Evolutionary conservation across 1,140 invertebrate genomes (phyloP).

Genomic region (Chironomus tepperi): DNA sequence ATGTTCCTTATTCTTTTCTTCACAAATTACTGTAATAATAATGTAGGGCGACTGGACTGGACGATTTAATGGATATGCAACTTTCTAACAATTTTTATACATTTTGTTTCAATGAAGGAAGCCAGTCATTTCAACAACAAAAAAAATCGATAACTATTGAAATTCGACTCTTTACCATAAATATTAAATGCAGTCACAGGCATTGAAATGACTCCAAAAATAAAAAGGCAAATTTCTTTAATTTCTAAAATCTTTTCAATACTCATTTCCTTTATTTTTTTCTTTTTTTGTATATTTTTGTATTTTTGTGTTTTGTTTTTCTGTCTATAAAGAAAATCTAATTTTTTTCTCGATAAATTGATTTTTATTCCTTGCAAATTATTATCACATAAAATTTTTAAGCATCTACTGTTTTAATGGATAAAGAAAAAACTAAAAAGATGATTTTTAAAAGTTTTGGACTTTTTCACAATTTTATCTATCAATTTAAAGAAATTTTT

Average conservation of each 20-base stretch:
- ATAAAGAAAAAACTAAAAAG: too few relatives aligned
- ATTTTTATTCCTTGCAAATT: neutral
- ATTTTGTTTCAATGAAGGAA: neutral
- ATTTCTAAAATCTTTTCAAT: neutral
- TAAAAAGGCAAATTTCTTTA: neutral
- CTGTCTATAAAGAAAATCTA: neutral
- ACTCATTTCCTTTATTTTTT: neutral
- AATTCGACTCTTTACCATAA: neutral
- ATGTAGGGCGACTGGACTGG: too few relatives aligned
- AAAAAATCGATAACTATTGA: neutral
- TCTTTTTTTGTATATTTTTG: too few relatives aligned
- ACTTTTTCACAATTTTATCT: too few relatives aligned
- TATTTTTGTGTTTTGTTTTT: too few relatives aligned
- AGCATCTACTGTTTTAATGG: neutral
- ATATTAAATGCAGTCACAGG: too few relatives aligned
- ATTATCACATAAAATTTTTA: conserved; percentile 2
- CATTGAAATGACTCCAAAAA: too few relatives aligned
- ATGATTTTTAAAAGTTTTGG: too few relatives aligned
- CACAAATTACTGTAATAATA: too few relatives aligned
- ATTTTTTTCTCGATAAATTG: neutral
- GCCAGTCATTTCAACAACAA: neutral
- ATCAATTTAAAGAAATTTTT: too few relatives aligned
- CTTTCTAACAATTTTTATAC: neutral
- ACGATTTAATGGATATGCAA: neutral
- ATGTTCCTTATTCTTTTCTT: neutral